Conservation (phyloP, 1,140 invertebrate species). For the Eufriesea mexicana region DNA sequence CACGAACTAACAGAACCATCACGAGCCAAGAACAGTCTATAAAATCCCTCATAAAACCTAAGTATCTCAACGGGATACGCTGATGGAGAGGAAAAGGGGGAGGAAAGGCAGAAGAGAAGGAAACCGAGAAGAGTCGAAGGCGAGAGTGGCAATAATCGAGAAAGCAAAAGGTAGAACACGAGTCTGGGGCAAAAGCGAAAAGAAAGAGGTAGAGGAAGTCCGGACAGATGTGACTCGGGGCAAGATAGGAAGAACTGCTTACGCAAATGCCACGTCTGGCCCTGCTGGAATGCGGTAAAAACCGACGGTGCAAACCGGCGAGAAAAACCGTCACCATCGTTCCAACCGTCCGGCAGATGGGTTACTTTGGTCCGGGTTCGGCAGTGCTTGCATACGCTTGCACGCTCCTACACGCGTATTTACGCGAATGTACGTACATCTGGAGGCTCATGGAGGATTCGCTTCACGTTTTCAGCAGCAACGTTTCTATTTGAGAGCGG, state of each 20-base stretch:
- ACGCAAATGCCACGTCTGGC: constrained; percentile 70
- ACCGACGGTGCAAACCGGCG: constrained; percentile 55
- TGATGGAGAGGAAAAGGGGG: background rate
- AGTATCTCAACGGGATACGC: background rate
- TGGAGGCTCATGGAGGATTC: constrained; percentile 43
- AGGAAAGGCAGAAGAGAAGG: constrained; percentile 5
- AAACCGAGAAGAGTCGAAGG: background rate
- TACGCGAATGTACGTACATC: constrained; percentile 39
- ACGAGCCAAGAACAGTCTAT: background rate
- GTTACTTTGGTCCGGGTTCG: constrained; percentile 65
- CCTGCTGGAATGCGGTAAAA: constrained; percentile 75
- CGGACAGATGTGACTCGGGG: constrained; percentile 64
- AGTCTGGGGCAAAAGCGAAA: constrained; percentile 1
- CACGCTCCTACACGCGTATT: constrained; percentile 3
- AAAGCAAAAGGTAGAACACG: constrained; percentile 18
- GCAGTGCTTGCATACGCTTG: constrained; percentile 39
- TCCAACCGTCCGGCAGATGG: constrained; percentile 69
- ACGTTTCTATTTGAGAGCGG: constrained; percentile 10
- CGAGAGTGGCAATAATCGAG: constrained; percentile 29
- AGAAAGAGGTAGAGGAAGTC: constrained; percentile 61
- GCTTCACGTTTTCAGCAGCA: constrained; percentile 42
- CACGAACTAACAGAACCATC: background rate
- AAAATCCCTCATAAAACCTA: background rate
- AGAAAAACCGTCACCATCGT: constrained; percentile 66
- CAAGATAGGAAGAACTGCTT: constrained; percentile 67